Percentiles rank a stretch among this genome's conserved stretches.
Evolutionary conservation across 2,888 invertebrate genomes (phyloP).

Genomic region (Diarsia mendica): DNA sequence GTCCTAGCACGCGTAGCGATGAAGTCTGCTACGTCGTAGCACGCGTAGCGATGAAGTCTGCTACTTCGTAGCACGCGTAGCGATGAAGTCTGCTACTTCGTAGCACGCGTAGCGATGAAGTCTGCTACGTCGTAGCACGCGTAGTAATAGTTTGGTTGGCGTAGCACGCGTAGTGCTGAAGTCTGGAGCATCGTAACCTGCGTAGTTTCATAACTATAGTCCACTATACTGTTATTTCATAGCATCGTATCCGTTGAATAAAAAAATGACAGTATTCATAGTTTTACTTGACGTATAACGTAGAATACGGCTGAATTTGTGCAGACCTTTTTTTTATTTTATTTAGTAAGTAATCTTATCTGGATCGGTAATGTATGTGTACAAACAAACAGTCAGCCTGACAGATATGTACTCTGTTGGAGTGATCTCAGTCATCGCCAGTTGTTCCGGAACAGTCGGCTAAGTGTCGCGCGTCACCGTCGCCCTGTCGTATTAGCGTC

Average conservation of each 20-base stretch:
- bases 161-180: not conserved
- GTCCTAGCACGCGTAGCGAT: not conserved
- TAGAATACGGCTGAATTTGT: not conserved
- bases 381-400: not conserved
- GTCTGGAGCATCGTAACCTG: no score
- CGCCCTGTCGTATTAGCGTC: slow-evolving; percentile 39
- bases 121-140: not conserved
- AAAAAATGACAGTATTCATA: no score
- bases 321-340: no score
- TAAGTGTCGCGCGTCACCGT: slow-evolving; percentile 3
- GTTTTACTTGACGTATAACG: no score
- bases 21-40: not conserved
- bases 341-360: not conserved
- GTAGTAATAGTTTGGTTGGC: not conserved
- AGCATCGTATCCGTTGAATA: not conserved
- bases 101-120: not conserved
- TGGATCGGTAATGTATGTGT: not conserved
- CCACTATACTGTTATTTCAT: no score
- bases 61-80: no score
- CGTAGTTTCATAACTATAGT: no score
- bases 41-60: not conserved
- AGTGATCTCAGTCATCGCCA: not conserved
- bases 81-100: not conserved
- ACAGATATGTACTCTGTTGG: not conserved
- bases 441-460: slow-evolving; percentile 3